Evolutionary conservation across 2,888 invertebrate genomes (phyloP).

Genomic region (Helleia helle): DNA sequence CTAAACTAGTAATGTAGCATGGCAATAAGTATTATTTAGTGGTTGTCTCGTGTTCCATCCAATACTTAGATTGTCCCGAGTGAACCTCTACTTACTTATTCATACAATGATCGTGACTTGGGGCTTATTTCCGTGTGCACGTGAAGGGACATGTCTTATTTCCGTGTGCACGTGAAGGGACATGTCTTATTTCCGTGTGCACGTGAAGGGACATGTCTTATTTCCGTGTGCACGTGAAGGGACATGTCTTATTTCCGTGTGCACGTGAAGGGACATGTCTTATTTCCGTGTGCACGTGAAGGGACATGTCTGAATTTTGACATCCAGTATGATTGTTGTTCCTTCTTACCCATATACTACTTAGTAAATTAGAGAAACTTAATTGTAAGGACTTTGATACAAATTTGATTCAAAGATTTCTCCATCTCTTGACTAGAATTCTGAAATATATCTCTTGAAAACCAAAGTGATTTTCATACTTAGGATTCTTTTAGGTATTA

Average conservation of each 20-base stretch:
- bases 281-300: constrained; percentile 10
- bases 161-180: constrained; percentile 3
- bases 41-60: constrained; percentile 15
- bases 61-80: constrained; percentile 17
- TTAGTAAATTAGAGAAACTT: background rate
- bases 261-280: constrained; percentile 9
- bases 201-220: constrained; percentile 3
- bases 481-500: no score
- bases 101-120: constrained; percentile 17
- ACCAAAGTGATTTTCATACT: no score
- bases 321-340: no score
- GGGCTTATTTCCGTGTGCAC: constrained; percentile 13
- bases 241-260: constrained; percentile 9
- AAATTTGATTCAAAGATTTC: no score
- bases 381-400: no score
- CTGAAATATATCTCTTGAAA: no score
- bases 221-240: constrained; percentile 2
- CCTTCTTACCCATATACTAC: no score
- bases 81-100: constrained; percentile 18
- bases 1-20: background rate
- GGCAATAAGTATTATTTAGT: constrained; percentile 13
- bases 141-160: constrained; percentile 3
- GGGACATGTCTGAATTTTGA: constrained; percentile 8
- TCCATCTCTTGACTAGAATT: no score
- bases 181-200: constrained; percentile 9